phyloP scores from a whole-genome alignment of 2,888 invertebrate species.

The Sialis fuliginosa region DNA sequence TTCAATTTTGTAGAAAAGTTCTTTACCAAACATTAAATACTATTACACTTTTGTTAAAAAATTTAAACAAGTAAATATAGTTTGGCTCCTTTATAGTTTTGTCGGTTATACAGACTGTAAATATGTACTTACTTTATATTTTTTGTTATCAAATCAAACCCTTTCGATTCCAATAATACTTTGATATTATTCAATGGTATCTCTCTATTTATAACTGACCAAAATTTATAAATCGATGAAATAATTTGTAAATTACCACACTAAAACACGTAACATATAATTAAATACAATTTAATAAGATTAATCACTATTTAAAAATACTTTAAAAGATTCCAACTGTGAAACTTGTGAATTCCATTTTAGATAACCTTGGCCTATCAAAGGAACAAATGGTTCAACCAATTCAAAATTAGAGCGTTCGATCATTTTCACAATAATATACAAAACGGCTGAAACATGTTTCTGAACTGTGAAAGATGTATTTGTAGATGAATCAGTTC shows the following conservation, averaged over 20 bases:
- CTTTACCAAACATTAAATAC: too few species aligned
- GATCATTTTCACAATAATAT: slow-evolving; percentile 22
- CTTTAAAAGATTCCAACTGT: slow-evolving; percentile 25
- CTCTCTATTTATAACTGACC: slow-evolving; percentile 7
- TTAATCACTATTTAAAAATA: slow-evolving; percentile 7
- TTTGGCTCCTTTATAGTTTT: too few species aligned
- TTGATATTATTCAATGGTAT: slow-evolving; percentile 10
- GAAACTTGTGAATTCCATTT: slow-evolving; percentile 33
- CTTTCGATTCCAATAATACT: slow-evolving; percentile 25
- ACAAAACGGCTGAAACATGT: slow-evolving; percentile 37
- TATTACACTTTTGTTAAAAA: too few species aligned
- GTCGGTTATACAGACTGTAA: too few species aligned
- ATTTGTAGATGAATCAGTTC: slow-evolving; percentile 29
- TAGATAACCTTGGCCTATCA: slow-evolving; percentile 22
- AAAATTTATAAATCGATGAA: slow-evolving; percentile 17
- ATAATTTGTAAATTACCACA: slow-evolving; percentile 23
- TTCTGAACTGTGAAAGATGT: slow-evolving; percentile 33
- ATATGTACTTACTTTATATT: slow-evolving; percentile 19
- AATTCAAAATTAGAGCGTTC: slow-evolving; percentile 4
- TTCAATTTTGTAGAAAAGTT: too few species aligned
- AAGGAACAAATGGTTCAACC: slow-evolving; percentile 10
- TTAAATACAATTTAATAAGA: background rate
- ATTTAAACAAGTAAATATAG: too few species aligned
- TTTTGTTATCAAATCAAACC: slow-evolving; percentile 27
- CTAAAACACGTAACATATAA: slow-evolving; percentile 15